Conservation (phyloP, 2,888 invertebrate genomes). For the Protonemura montana region DNA sequence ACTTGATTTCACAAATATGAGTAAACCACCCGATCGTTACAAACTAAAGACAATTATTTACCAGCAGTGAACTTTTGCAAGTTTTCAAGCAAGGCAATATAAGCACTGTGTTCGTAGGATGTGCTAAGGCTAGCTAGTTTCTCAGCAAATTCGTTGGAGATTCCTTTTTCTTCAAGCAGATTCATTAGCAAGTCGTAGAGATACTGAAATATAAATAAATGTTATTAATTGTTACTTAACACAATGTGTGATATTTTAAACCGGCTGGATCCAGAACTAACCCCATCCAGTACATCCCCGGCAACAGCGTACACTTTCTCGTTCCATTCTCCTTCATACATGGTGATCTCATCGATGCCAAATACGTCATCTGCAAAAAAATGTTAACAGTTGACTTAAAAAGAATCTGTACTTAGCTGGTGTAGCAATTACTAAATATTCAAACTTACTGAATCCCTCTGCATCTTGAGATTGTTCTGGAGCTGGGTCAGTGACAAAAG, state of each 20-base stretch:
- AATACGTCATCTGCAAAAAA: constrained; percentile 81
- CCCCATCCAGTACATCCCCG: constrained; percentile 94
- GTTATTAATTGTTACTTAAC: background rate
- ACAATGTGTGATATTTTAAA: background rate
- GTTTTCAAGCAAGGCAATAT: constrained; percentile 86
- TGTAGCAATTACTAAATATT: too few species aligned
- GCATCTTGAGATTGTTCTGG: constrained; percentile 66
- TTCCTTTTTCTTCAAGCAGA: constrained; percentile 93
- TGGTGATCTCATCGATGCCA: constrained; percentile 91
- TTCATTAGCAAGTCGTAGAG: constrained; percentile 95
- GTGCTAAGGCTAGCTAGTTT: constrained; percentile 89
- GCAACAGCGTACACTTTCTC: constrained; percentile 89
- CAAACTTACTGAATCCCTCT: constrained; percentile 76
- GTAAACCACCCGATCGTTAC: background rate
- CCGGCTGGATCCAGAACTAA: constrained; percentile 61
- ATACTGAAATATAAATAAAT: constrained; percentile 69
- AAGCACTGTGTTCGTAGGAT: constrained; percentile 89
- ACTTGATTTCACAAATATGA: background rate
- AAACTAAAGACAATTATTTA: constrained; percentile 55
- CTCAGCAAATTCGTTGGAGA: constrained; percentile 91
- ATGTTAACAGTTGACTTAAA: constrained; percentile 30
- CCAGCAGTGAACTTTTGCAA: constrained; percentile 85
- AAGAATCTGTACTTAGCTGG: too few species aligned
- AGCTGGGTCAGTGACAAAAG: constrained; percentile 62
- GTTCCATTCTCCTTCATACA: constrained; percentile 87